phyloP scores from a whole-genome alignment of 1,140 invertebrate species.

The Rhagoletis pomonella region DNA sequence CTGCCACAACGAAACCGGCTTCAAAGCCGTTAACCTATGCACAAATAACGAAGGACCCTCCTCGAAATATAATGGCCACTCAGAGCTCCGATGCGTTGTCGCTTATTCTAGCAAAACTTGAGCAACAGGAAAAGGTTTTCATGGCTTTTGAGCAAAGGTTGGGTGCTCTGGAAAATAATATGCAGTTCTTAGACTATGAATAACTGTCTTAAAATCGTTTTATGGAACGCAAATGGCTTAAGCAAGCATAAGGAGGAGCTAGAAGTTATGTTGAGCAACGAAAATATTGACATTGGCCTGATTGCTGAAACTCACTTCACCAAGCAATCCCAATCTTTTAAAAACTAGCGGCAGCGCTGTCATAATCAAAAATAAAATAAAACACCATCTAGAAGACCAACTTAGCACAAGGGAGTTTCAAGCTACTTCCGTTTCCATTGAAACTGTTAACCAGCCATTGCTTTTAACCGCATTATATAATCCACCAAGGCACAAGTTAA shows the following conservation, averaged over 20 bases:
- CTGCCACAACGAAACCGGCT: not conserved
- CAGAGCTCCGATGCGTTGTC: not conserved
- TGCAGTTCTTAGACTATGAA: not conserved
- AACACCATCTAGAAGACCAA: too few species aligned
- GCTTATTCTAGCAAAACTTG: not conserved
- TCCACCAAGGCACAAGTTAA: not conserved
- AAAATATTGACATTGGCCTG: not conserved
- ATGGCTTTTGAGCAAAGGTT: not conserved
- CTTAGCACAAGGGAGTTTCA: too few species aligned
- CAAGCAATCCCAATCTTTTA: not conserved
- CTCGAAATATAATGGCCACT: not conserved
- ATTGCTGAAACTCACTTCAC: slow-evolving; percentile 10
- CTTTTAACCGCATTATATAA: not conserved
- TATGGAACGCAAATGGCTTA: not conserved
- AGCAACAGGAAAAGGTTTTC: not conserved
- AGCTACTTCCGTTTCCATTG: too few species aligned
- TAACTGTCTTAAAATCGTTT: not conserved
- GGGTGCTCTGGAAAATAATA: not conserved
- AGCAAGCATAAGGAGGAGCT: not conserved
- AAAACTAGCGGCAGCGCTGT: too few species aligned
- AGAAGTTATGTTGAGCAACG: too few species aligned
- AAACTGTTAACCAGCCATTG: too few species aligned
- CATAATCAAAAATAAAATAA: too few species aligned
- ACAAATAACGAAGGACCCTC: not conserved
- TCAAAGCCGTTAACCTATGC: not conserved